Base-by-base conservation (phyloP, 2,888 invertebrate genomes). In the Agrotis clavis region DNA sequence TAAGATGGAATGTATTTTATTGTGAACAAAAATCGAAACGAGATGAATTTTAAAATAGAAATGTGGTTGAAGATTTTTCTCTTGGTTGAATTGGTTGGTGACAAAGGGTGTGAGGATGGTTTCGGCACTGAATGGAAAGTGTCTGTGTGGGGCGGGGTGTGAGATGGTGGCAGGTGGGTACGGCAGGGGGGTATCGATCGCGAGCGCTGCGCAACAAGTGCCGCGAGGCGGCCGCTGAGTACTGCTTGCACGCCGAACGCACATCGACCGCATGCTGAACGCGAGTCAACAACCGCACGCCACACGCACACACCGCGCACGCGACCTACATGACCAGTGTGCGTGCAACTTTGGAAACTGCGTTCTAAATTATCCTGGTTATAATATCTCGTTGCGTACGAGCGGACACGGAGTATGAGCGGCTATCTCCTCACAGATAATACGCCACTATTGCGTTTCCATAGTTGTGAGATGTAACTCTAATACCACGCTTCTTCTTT, bases 131-230 rank as follows among this genome's bases (percentile, higher is more conserved):
- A 89, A 89, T 88, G 81, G 87, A 82, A 87, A 86, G 82, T 87
- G 84, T 85, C 81, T 80, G 79, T 82, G 85, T 73, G 81, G 78
- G 69, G 69, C 66, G 72, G 53, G 74, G 74, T 68, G 64, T 60
- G 68, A 50, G 69, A 62, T 53, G 79, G 81, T 57, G 82, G 74
- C 69, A 81, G 85, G 85, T 85, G 86, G 82, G 84, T 82, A 86
- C 85, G 77, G 84, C 81, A 74, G 86, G 77, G 66, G 71, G 77
- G 77, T 93, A 95, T 95, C 94, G 95, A 95, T 95, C 92, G 88
- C 81, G 85, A 84, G 84, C 87, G 84, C 92, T 92, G 95, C 95
- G 95, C 95, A 95, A 95, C 95, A 95, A 94, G 95, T 95, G 92
- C 88, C 89, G 84, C 87, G 88, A 70, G 72, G 67, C 66, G 69